A percentile compares a stretch with the other conserved stretches of the same genome.
These are phyloP conservation scores for Dasyurus viverrinus DNA, from an alignment of 2,113 vertebrate genomes.

Conservation along the genomic window DNA sequence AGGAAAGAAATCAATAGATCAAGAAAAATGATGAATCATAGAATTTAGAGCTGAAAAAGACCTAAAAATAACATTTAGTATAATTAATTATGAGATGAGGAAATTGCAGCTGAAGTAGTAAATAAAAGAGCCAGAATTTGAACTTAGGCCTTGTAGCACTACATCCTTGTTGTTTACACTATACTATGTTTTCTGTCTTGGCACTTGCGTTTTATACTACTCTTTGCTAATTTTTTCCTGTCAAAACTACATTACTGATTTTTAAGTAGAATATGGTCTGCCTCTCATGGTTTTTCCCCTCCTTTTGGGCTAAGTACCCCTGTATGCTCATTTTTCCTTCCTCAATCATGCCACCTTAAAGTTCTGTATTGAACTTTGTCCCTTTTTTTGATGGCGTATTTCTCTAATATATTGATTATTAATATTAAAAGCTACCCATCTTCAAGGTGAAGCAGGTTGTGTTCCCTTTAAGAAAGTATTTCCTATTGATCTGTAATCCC, in stretches of 20 bases:
- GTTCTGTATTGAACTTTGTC: too few relatives aligned
- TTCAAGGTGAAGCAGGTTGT: too few relatives aligned
- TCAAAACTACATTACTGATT: background rate
- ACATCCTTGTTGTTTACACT: background rate
- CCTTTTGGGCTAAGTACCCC: background rate
- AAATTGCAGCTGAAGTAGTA: constrained; percentile 22
- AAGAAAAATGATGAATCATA: background rate
- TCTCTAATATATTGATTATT: too few relatives aligned
- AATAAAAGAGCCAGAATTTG: constrained; percentile 36
- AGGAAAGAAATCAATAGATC: background rate
- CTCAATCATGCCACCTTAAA: too few relatives aligned
- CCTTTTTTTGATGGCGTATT: too few relatives aligned
- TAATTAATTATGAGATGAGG: constrained; percentile 19
- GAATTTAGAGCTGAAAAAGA: background rate
- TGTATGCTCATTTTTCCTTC: background rate
- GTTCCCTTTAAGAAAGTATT: too few relatives aligned
- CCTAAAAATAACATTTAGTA: background rate
- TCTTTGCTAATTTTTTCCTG: background rate
- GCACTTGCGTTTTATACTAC: background rate
- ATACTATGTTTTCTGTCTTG: background rate
- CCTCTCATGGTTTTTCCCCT: background rate
- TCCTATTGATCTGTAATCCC: too few relatives aligned
- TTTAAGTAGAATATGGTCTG: background rate
- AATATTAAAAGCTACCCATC: too few relatives aligned
- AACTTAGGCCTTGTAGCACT: constrained; percentile 33